Base-by-base conservation (phyloP, 2,797 vertebrate species). In the Anniella stebbinsi region DNA sequence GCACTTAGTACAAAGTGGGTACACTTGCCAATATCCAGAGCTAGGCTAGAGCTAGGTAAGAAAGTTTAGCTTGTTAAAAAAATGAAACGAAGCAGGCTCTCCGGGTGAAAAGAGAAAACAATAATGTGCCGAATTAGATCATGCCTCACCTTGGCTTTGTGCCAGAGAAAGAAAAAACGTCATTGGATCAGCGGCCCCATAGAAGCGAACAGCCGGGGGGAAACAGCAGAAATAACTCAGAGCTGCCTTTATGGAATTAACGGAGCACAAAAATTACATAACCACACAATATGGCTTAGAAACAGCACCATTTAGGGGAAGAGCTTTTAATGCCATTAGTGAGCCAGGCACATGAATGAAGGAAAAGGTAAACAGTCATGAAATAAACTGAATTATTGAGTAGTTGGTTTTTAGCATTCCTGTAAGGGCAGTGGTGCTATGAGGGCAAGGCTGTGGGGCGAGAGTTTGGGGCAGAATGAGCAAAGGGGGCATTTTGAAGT, bases 111-210 rank as follows among this genome's bases (percentile, higher is more conserved):
- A 92, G 92, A 92, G 91, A 91, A 94, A 95, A 13, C 72, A 96
- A 96, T 95, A 94, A 96, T 95, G 93, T 94, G 89, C 75, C 67
- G 85, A 89, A 91, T 96, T 96, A 95, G 93, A 95, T 96, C 93
- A 95, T 95, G 88, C 77, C 88, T 97, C 87, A 2, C 88, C 87
- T 96, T 97, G 95, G 95, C 95, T 94, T n/a, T 69, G 36, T 69
- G 93, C 95, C 96, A 96, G 86, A 18, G 70, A 90, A 57, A 87
- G 81, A 90, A 94, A 93, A 66, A 10, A 84, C 95, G 96, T 93
- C 88, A 88, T 91, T 95, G 91, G 87, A 94, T 88, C 83, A 51
- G 41, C 54, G 60, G 12, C 90, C 82, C 87, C 88, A 81, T 92
- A 82, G 87, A 90, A 23, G 84, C n/a, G 77, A 85, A 80, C 67